phyloP scores from a whole-genome alignment of 1,140 invertebrate genomes.

The Drosophila quadrilineata region DNA sequence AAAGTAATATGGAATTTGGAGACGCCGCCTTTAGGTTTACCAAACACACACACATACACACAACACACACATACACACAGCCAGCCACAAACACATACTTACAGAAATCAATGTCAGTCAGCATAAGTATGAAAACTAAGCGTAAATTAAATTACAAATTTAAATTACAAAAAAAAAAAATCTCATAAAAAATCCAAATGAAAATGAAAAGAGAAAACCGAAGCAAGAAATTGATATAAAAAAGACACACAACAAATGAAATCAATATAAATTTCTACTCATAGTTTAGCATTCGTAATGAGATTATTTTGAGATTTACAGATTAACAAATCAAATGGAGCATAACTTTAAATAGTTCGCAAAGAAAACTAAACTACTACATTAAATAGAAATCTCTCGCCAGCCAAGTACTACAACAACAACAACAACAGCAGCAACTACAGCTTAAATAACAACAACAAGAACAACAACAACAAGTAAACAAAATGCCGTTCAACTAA shows the following conservation, averaged over 20 bases:
- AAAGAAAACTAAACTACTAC: slow-evolving; percentile 28
- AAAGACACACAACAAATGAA: too few relatives aligned
- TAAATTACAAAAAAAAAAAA: slow-evolving; percentile 20
- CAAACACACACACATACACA: slow-evolving; percentile 57
- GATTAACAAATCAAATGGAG: slow-evolving; percentile 59
- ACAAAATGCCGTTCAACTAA: slow-evolving; percentile 61
- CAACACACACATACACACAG: slow-evolving; percentile 35
- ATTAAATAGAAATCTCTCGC: slow-evolving; percentile 56
- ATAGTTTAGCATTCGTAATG: slow-evolving; percentile 72
- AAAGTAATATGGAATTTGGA: slow-evolving; percentile 15
- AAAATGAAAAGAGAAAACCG: slow-evolving; percentile 13
- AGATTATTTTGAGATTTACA: slow-evolving; percentile 58
- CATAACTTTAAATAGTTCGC: slow-evolving; percentile 64
- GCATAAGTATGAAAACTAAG: slow-evolving; percentile 55
- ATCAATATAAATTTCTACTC: slow-evolving; percentile 63
- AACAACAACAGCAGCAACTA: slow-evolving; percentile 42
- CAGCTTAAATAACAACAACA: slow-evolving; percentile 34
- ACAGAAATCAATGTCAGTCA: slow-evolving; percentile 47
- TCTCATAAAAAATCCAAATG: slow-evolving; percentile 32
- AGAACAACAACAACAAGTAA: slow-evolving; percentile 47
- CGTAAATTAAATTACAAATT: slow-evolving; percentile 45
- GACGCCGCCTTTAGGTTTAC: slow-evolving; percentile 62
- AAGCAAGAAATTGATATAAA: too few relatives aligned
- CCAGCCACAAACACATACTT: slow-evolving; percentile 23
- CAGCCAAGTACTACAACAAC: slow-evolving; percentile 44